phyloP scores from a whole-genome alignment of 2,888 invertebrate species.

The Macaria liturata region DNA sequence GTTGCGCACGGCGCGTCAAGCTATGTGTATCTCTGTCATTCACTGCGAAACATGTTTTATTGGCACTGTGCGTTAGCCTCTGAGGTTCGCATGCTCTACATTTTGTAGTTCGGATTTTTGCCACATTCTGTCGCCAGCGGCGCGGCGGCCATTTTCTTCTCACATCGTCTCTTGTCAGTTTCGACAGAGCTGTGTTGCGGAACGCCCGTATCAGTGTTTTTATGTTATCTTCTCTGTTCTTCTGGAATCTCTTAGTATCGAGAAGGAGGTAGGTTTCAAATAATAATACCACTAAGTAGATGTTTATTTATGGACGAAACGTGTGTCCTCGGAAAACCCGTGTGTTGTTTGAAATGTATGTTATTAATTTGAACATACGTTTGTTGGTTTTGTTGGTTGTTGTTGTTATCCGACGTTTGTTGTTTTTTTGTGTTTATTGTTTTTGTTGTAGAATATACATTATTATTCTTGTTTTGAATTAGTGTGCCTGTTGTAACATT shows the following conservation, averaged over 20 bases:
- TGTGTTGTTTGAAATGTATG: too few relatives aligned
- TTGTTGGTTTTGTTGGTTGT: too few relatives aligned
- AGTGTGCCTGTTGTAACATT: too few relatives aligned
- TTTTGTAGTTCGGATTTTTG: conserved; percentile 52
- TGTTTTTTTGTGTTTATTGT: too few relatives aligned
- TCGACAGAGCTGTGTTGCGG: conserved; percentile 54
- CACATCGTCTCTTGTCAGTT: conserved; percentile 71
- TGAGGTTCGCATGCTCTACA: conserved; percentile 47
- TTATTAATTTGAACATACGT: too few relatives aligned
- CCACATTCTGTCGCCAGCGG: conserved; percentile 49
- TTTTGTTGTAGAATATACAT: too few relatives aligned
- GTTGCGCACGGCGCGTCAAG: conserved; percentile 7
- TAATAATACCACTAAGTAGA: too few relatives aligned
- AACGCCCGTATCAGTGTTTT: conserved; percentile 56
- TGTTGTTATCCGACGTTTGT: too few relatives aligned
- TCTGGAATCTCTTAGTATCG: conserved; percentile 53
- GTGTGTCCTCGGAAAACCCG: too few relatives aligned
- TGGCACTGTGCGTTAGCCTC: conserved; percentile 34
- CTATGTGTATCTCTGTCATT: conserved; percentile 42
- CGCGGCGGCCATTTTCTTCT: conserved; percentile 78
- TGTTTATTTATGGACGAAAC: too few relatives aligned
- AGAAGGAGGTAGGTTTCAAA: conserved; percentile 49
- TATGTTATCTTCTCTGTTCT: conserved; percentile 60
- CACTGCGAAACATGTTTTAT: conserved; percentile 23
- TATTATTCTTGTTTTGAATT: too few relatives aligned